A percentile compares a stretch with the other conserved stretches of the same genome.
phyloP scores from a whole-genome alignment of 1,140 invertebrate species.

The Lutraria rhynchaena region DNA sequence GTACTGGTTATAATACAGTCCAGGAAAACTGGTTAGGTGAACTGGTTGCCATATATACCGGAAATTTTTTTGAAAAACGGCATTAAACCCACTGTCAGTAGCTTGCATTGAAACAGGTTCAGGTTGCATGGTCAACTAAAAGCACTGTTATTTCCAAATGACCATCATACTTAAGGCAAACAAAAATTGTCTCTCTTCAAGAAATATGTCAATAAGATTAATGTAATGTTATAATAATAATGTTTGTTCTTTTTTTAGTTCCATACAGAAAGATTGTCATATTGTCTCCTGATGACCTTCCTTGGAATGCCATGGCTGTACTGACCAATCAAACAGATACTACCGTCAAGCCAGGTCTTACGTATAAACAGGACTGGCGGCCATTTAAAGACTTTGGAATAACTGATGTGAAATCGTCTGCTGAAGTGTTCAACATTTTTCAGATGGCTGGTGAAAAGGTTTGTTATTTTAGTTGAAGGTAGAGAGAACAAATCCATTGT shows the following conservation, averaged over 20 bases:
- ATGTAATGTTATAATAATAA: not conserved
- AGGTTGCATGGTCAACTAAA: too few relatives aligned
- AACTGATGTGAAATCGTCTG: not conserved
- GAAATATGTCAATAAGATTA: not conserved
- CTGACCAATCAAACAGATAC: slow-evolving; percentile 26
- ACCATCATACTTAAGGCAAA: not conserved
- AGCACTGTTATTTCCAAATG: not conserved
- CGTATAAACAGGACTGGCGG: slow-evolving; percentile 21
- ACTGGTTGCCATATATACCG: too few relatives aligned
- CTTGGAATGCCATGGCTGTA: slow-evolving; percentile 43
- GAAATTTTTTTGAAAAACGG: too few relatives aligned
- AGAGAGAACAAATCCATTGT: too few relatives aligned
- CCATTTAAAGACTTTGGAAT: slow-evolving; percentile 27
- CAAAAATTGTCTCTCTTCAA: not conserved
- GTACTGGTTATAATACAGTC: too few relatives aligned
- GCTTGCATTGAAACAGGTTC: too few relatives aligned
- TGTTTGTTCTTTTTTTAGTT: slow-evolving; percentile 28
- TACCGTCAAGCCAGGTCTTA: slow-evolving; percentile 4
- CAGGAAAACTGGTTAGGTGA: too few relatives aligned
- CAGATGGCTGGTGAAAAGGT: slow-evolving; percentile 32
- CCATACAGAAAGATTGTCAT: slow-evolving; percentile 41
- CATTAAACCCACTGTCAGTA: too few relatives aligned
- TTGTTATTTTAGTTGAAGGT: too few relatives aligned
- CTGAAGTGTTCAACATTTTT: slow-evolving; percentile 40
- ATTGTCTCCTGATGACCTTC: slow-evolving; percentile 26